Base-by-base conservation (phyloP, 1,140 invertebrate genomes). In the Drosophila willistoni region DNA sequence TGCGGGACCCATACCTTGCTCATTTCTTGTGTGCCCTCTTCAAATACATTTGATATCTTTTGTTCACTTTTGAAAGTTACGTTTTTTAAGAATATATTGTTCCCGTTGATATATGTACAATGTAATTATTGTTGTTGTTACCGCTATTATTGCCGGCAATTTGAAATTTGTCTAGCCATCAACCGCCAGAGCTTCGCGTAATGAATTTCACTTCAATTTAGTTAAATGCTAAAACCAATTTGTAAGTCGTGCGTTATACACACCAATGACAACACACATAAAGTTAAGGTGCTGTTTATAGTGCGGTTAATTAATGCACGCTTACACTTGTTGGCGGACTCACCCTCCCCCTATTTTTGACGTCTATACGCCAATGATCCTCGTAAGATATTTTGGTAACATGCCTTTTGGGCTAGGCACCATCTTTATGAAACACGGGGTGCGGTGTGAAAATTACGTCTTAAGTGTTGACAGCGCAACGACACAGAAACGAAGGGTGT, bases 301-400 rank as follows among this genome's bases (percentile, higher is more conserved):
- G 82, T 90, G 89, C 80, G 85, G 90, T 91, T 91, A 91, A 91
- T 91, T 91, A 91, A 87, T 91, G 90, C 82, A 86, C 80, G 87
- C 84, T 91, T 91, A 87, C 90, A 91, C 90, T 90, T 91, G 84
- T 90, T 90, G 82, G 68, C 68, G 74, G 77, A 29, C 29, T 29
- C 29, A 29, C 6, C 29, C 29, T 29, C 29, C 0, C 5, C 29
- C 29, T 6, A 29, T 6, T 6, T 29, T 29, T 29, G 29, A 29
- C 29, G 29, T 29, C 29, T 29, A 29, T 7, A 7, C 6, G 29
- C 29, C 29, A 29, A 29, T 29, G 29, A 29, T 29, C 29, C 29
- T 29, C 29, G 29, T 7, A 29, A 29, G 29, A 29, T 29, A 29
- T 29, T 29, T 29, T 29, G 6, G 29, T 29, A 7, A 29, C 29